These are phyloP conservation scores for Brachyptera putata DNA, from an alignment of 2,888 invertebrate species.

Conservation along the genomic window DNA sequence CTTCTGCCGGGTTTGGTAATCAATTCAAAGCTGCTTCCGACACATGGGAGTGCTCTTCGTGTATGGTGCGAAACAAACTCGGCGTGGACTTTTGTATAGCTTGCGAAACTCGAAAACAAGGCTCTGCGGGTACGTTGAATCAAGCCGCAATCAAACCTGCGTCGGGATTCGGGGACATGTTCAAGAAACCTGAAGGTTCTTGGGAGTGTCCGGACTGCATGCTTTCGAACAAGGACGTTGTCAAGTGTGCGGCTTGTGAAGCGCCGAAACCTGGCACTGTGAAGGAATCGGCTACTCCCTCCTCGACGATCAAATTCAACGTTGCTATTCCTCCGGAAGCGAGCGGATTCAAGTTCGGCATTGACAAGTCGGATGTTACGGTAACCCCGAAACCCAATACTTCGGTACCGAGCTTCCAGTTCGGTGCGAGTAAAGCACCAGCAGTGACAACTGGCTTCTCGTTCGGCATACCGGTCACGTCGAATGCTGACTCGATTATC, in stretches of 20 bases:
- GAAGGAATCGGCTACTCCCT: conserved; percentile 23
- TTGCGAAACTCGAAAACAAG: neutral
- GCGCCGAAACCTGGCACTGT: conserved; percentile 48
- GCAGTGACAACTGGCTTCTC: conserved; percentile 30
- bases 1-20: conserved; percentile 39
- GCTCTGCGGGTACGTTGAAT: neutral
- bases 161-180: conserved; percentile 32
- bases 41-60: conserved; percentile 56
- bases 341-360: conserved; percentile 49
- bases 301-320: conserved; percentile 21
- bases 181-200: conserved; percentile 42
- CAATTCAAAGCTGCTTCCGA: conserved; percentile 45
- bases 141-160: too few relatives aligned
- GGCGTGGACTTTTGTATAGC: conserved; percentile 5
- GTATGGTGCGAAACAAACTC: conserved; percentile 51
- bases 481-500: conserved; percentile 29
- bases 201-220: conserved; percentile 62
- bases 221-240: conserved; percentile 51
- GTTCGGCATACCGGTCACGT: conserved; percentile 34
- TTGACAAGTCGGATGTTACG: conserved; percentile 44
- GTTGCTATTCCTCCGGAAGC: conserved; percentile 31
- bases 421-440: conserved; percentile 35
- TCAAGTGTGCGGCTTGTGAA: conserved; percentile 57
- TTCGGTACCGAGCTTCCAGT: conserved; percentile 37
- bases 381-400: conserved; percentile 31